Percentiles rank a stretch among this genome's conserved stretches.
phyloP scores from a whole-genome alignment of 2,113 vertebrate species.

The Neolamprologus tretocephalus region DNA sequence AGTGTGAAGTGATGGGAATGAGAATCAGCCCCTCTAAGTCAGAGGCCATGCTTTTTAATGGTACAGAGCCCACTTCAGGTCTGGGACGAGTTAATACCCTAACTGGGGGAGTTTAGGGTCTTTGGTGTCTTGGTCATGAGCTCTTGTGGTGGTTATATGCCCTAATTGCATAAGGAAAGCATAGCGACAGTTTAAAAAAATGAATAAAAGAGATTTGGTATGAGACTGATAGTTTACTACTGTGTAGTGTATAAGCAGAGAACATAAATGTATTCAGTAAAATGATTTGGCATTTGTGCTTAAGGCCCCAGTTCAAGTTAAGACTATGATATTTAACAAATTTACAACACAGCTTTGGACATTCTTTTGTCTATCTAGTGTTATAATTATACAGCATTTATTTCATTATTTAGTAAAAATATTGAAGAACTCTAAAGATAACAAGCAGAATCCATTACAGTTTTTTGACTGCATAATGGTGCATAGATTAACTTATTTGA shows the following conservation, averaged over 20 bases:
- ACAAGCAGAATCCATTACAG: background rate
- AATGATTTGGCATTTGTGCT: slow-evolving; percentile 45
- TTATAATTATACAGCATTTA: background rate
- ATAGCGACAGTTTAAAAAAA: background rate
- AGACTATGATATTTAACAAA: background rate
- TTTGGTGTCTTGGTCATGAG: background rate
- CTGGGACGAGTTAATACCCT: background rate
- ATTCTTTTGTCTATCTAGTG: background rate
- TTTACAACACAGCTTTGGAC: background rate
- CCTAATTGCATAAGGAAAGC: background rate
- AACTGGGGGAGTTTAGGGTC: background rate
- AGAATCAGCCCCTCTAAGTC: background rate
- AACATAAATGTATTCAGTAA: background rate
- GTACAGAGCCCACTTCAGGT: background rate
- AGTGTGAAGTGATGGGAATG: background rate
- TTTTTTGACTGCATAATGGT: slow-evolving; percentile 7
- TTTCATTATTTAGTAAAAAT: background rate
- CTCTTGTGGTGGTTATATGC: background rate
- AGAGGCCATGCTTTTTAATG: background rate
- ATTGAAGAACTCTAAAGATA: background rate
- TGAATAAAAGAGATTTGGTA: background rate
- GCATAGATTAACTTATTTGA: background rate
- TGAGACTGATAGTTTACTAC: background rate
- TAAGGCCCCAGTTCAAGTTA: slow-evolving; percentile 14
- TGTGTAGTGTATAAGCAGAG: slow-evolving; percentile 14